Evolutionary conservation across 2,888 invertebrate genomes (phyloP), one percentile per base, ranked within the genome.

Genomic region (Drosophila subsilvestris): DNA sequence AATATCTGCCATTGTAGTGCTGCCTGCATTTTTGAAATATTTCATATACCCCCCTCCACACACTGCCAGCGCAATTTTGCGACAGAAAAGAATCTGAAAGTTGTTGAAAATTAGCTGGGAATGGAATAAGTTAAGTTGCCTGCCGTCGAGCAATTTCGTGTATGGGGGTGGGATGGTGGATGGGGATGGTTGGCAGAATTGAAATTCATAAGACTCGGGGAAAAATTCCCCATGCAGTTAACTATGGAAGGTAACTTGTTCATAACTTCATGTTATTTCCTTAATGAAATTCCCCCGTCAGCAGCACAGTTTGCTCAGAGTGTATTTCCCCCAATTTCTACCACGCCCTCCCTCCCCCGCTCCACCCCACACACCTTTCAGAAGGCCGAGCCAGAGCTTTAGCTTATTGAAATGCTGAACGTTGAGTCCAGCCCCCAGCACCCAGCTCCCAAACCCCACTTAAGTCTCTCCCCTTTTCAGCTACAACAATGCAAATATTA

Each of bases 401-500:
- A 32, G 69, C 68, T 66, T 66, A 66, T 67, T 66, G 65, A 66
- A 66, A 66, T 67, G 54, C 68, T 66, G 48, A 55, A 20, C 54
- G 22, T 17, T 47, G 42, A 42, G 67, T 42, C 10, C 47, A 14
- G 1, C 5, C 5, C 12, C 66, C 65, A 42, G n/a, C 32, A 50
- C 22, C 61, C n/a, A n/a, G n/a, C n/a, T n/a, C n/a, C n/a, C n/a
- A n/a, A 32, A 44, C 27, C 54, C 43, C 25, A 37, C 66, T 66
- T 37, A 55, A 44, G 68, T 44, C 69, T 44, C 69, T 55, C 55
- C 54, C 49, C 22, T 48, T 48, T 67, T 54, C 42, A 22, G 69
- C 56, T 69, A 56, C 66, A 67, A 69, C 68, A 53, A 68, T 68
- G 71, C 71, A 68, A 68, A 68, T 68, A 70, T 68, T 68, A 71